phyloP scores from a whole-genome alignment of 2,888 invertebrate genomes.

The Julus scanicus region DNA sequence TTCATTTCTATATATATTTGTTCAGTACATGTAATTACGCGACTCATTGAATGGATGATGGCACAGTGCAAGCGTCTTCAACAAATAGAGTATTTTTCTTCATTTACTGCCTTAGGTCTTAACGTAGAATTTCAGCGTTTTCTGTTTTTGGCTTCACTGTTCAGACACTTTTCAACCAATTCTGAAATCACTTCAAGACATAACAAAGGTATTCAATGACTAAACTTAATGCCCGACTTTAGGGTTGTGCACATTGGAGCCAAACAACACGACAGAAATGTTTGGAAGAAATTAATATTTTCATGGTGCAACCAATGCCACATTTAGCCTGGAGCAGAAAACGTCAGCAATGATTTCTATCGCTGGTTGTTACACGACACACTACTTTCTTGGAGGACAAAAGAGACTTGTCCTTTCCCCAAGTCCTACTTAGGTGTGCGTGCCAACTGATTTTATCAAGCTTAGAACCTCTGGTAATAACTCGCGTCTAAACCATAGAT shows the following conservation, averaged over 20 bases:
- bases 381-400: background rate
- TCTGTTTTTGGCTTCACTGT: no score
- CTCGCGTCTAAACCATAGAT: background rate
- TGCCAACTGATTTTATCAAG: slow-evolving; percentile 8
- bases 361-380: background rate
- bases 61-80: no score
- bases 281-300: slow-evolving; percentile 7
- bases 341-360: slow-evolving; percentile 32
- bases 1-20: no score
- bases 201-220: no score
- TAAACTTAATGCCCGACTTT: no score
- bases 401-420: slow-evolving; percentile 3
- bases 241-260: background rate
- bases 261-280: background rate
- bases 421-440: background rate
- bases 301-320: background rate
- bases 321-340: background rate
- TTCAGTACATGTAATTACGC: no score
- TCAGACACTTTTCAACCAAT: no score
- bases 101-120: no score
- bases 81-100: no score
- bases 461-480: background rate
- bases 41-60: no score
- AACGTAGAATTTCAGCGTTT: no score
- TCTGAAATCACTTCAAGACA: no score